Percentiles rank a stretch among this genome's conserved stretches.
These are phyloP conservation scores for Conus ventricosus DNA, from an alignment of 1,140 invertebrate genomes.

Conservation along the genomic window DNA sequence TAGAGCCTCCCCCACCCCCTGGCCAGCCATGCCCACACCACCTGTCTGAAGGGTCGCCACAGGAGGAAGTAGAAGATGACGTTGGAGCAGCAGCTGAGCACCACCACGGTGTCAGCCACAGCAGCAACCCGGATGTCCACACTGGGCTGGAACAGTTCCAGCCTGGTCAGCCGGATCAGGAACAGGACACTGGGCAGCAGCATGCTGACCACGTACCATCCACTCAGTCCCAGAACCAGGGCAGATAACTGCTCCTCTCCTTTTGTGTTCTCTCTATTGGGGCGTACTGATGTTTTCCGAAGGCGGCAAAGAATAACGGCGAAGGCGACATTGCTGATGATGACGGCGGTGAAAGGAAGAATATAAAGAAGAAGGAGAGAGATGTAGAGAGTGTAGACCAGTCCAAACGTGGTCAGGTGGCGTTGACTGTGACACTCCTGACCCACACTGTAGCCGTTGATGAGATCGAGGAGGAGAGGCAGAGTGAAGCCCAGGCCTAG, in stretches of 20 bases:
- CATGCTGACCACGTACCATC: constrained; percentile 32
- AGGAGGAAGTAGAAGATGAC: constrained; percentile 35
- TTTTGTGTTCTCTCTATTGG: neutral
- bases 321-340: constrained; percentile 29
- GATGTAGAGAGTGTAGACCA: constrained; percentile 28
- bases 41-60: constrained; percentile 21
- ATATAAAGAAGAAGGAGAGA: constrained; percentile 33
- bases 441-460: constrained; percentile 20
- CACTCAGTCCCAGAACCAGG: constrained; percentile 25
- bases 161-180: constrained; percentile 18
- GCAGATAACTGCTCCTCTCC: constrained; percentile 12
- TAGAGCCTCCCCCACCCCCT: neutral
- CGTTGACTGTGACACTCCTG: neutral
- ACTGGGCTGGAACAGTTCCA: constrained; percentile 20
- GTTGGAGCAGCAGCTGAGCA: constrained; percentile 20
- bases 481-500: constrained; percentile 23
- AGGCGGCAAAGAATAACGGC: constrained; percentile 30
- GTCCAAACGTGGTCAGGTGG: constrained; percentile 17
- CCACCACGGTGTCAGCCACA: constrained; percentile 27
- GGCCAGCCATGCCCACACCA: neutral
- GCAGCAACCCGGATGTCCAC: constrained; percentile 29
- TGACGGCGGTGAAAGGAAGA: constrained; percentile 28
- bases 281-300: neutral
- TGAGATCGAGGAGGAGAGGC: constrained; percentile 25
- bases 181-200: constrained; percentile 27